Base-by-base conservation (phyloP, 2,888 invertebrate genomes). In the Capitulum mitella region DNA sequence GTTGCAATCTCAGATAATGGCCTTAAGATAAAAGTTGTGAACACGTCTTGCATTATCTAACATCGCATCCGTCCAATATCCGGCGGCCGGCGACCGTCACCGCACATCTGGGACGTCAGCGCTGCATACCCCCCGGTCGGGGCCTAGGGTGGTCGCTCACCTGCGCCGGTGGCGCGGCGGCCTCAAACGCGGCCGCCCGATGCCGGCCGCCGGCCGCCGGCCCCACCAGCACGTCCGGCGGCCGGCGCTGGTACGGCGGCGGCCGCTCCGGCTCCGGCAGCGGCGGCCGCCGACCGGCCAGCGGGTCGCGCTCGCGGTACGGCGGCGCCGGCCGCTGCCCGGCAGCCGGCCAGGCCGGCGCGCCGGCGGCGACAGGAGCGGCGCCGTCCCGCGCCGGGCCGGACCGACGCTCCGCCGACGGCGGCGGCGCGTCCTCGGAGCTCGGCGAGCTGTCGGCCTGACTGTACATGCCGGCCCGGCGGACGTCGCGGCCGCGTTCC, bases 261-360 rank as follows among this genome's bases (percentile, higher is more conserved):
- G 70, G 70, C 26, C 26, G 37, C 29, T 61, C 61, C 61, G 22
- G 61, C 29, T 29, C 12, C 61, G 61, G 58, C 58, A 14, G 29
- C 29, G 29, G 14, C 54, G 54, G 54, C 54, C 26, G 32, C 34
- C 19, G 12, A 14, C 70, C 70, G 29, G 40, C 37, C 40, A 70
- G 70, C 26, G 70, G 70, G 70, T 70, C 70, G 1, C 40, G 70
- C 70, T 70, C 70, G 37, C 40, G 70, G 70, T 70, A 70, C 40
- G 70, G 70, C 26, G 70, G 70, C 26, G 70, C 70, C 70, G 70
- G 64, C 19, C 34, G 19, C 34, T 34, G 34, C 32, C 34, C 64
- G 64, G 64, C 19, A 34, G 29, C 29, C 6, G 6, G 43, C 43
- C 12, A 5, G 43, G 5, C 6, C 12, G 6, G 5, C 43, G 43